Conservation (phyloP, 1,140 invertebrate genomes). For the Drosophila mojavensis region DNA sequence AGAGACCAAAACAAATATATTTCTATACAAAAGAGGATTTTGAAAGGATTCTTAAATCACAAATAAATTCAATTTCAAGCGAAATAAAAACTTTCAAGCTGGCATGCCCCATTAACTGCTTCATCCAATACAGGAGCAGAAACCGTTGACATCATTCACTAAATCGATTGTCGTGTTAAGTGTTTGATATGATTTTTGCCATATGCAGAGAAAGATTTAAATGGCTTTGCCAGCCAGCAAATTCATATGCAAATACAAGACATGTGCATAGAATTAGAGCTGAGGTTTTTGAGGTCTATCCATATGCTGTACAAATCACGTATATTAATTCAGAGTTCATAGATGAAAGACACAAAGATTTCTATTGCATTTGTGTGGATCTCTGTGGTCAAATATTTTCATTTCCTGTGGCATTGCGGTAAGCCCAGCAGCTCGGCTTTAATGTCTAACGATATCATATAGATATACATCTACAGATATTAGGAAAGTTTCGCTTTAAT, state of each 20-base stretch:
- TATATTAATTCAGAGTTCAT: background rate
- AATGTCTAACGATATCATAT: too few species aligned
- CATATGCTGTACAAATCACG: slow-evolving; percentile 2
- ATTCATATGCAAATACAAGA: background rate
- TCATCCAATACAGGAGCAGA: too few species aligned
- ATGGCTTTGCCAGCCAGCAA: background rate
- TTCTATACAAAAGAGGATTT: too few species aligned
- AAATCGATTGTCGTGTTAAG: too few species aligned
- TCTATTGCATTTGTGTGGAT: background rate
- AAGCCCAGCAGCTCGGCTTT: background rate
- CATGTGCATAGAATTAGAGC: background rate
- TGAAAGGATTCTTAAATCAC: too few species aligned
- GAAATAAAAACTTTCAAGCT: too few species aligned
- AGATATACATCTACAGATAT: too few species aligned
- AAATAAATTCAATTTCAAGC: too few species aligned
- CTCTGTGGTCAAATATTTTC: background rate
- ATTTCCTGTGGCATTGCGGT: background rate
- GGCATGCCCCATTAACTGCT: background rate
- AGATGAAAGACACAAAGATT: background rate
- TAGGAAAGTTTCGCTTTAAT: too few species aligned
- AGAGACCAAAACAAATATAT: too few species aligned
- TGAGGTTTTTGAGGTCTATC: slow-evolving; percentile 2
- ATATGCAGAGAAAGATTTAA: background rate
- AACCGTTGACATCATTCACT: too few species aligned
- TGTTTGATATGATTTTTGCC: background rate